These are phyloP conservation scores for Aricia artaxerxes DNA, from an alignment of 2,888 invertebrate genomes.

Conservation along the genomic window DNA sequence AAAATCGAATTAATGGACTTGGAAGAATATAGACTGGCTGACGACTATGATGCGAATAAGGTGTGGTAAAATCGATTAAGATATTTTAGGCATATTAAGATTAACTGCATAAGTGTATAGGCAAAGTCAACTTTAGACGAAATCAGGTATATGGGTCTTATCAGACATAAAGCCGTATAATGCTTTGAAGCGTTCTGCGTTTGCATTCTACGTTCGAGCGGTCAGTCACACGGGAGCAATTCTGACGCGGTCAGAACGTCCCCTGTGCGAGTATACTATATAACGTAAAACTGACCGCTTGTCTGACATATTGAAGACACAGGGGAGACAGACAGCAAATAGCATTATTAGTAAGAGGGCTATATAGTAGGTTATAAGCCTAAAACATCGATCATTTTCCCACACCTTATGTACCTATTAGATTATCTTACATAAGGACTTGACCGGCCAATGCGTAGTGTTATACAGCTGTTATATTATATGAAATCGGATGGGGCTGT, in stretches of 20 bases:
- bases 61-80: background rate
- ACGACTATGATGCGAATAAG: background rate
- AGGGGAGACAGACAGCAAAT: no score
- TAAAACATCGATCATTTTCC: background rate
- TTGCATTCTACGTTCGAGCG: no score
- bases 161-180: no score
- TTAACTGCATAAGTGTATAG: background rate
- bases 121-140: no score
- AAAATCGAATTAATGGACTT: slow-evolving; percentile 24
- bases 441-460: slow-evolving; percentile 15
- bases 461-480: slow-evolving; percentile 23
- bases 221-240: no score
- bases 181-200: no score
- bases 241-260: no score
- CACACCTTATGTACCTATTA: background rate
- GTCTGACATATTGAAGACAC: no score
- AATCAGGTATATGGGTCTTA: background rate
- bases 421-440: background rate
- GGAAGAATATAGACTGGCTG: slow-evolving; percentile 15
- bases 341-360: background rate
- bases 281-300: no score
- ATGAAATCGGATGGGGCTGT: slow-evolving; percentile 25
- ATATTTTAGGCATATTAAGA: background rate
- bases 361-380: background rate
- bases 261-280: no score